Evolutionary conservation across 2,888 invertebrate genomes (phyloP), one percentile per base, ranked within the genome.

Genomic region (Asteroscopus sphinx): DNA sequence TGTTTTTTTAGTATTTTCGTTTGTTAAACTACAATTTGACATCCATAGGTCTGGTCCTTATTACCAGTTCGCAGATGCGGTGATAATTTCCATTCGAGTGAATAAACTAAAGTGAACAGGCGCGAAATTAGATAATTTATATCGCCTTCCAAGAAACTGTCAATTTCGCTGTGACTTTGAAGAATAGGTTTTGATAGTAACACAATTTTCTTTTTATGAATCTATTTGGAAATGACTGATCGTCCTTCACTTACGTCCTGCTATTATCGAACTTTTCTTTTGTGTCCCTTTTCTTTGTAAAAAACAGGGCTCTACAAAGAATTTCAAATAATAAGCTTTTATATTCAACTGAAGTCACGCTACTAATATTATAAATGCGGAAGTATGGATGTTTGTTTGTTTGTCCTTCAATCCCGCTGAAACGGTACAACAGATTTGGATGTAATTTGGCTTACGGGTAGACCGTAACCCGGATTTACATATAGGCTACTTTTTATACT

Each of bases 201-300:
- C 1, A 26, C 0, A 15, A 15, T 15, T 21, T 15, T 21, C 36
- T 33, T 25, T 35, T 47, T 17, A 36, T 16, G 13, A 47, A 52
- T 42, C 21, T 33, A 15, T 48, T 41, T 36, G 45, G 41, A 59
- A 66, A 59, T 59, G 26, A 59, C 21, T 33, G 32, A 53, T 37
- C 11, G 59, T 33, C 36, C 44, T 53, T 45, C 48, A 17, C 2
- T 5, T 25, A n/a, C 25, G 28, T 13, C 11, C 5, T 33, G 13
- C 33, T 15, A 8, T 44, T 36, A 45, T 21, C 15, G 28, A 49
- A 64, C 17, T 35, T 13, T 45, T n/a, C 35, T 39, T 55, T 65
- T 66, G 36, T 48, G n/a, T n/a, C 9, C n/a, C 40, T 45, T 45
- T 15, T 21, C 21, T 21, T 37, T 40, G 13, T 28, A 26, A 49